These are phyloP conservation scores for Bellardia bayeri DNA, from an alignment of 2,888 invertebrate species.

Conservation along the genomic window DNA sequence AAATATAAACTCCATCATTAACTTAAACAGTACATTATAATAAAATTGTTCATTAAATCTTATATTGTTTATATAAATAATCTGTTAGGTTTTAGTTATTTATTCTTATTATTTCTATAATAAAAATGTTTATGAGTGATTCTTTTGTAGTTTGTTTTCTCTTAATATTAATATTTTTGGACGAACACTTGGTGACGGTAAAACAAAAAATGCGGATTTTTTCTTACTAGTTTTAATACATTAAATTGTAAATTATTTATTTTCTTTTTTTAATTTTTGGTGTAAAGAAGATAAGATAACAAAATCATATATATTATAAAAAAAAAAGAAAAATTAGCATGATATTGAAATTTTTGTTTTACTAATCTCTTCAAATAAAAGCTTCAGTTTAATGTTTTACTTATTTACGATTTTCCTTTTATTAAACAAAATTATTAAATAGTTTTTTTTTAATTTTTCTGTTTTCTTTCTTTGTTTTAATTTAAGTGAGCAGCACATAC, in stretches of 20 bases:
- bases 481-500: conserved; percentile 71
- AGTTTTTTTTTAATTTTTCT: conserved; percentile 71
- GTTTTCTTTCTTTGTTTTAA: conserved; percentile 59
- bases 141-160: conserved; percentile 27
- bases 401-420: conserved; percentile 54
- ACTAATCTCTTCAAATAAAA: conserved; percentile 72
- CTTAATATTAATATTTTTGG: conserved; percentile 63
- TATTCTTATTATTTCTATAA: neutral
- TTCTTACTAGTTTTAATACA: conserved; percentile 51
- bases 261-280: conserved; percentile 53
- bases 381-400: conserved; percentile 62
- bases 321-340: conserved; percentile 31
- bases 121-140: conserved; percentile 27
- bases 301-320: conserved; percentile 35
- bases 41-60: neutral
- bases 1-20: neutral
- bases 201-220: conserved; percentile 62
- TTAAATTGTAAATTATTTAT: conserved; percentile 52
- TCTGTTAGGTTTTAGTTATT: neutral
- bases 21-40: neutral
- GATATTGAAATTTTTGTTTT: conserved; percentile 44
- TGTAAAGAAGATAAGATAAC: conserved; percentile 50
- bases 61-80: neutral
- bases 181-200: conserved; percentile 72
- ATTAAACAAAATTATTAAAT: conserved; percentile 72